Conservation (phyloP, 2,113 vertebrate species). For the Poeciliopsis occidentalis region DNA sequence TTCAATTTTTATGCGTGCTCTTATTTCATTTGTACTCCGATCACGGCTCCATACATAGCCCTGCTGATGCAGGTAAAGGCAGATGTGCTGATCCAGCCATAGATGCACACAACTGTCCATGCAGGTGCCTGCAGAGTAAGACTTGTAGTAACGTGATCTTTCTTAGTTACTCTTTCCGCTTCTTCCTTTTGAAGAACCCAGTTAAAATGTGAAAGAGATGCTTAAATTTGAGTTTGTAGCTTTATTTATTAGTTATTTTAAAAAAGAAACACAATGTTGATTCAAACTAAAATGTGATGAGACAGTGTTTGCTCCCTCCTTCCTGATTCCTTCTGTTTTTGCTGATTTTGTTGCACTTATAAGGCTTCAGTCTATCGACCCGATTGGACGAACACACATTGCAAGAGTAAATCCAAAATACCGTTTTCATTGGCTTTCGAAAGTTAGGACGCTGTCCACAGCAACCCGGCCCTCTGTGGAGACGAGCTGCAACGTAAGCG, state of each 20-base stretch:
- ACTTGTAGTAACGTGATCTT: not conserved
- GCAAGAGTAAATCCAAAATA: not conserved
- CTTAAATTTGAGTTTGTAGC: not conserved
- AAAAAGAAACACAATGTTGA: not conserved
- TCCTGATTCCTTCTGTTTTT: not conserved
- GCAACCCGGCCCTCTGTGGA: not conserved
- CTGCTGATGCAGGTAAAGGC: conserved; percentile 66
- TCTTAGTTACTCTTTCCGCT: not conserved
- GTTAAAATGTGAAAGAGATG: not conserved
- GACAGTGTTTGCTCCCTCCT: not conserved
- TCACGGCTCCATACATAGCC: conserved; percentile 66
- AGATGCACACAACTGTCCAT: conserved; percentile 56
- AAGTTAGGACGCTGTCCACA: not conserved
- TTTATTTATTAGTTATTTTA: not conserved
- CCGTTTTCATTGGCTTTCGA: not conserved
- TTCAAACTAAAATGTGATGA: not conserved
- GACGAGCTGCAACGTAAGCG: not conserved
- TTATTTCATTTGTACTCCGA: conserved; percentile 70
- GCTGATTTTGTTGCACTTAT: not conserved
- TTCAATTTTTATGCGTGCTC: conserved; percentile 61
- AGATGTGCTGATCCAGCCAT: conserved; percentile 65
- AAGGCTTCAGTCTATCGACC: not conserved
- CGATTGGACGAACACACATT: not conserved
- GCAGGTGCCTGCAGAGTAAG: conserved; percentile 40
- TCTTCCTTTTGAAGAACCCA: not conserved